A percentile compares a stretch with the other conserved stretches of the same genome.
Conservation (phyloP, 2,113 vertebrate genomes). For the Motacilla tschutschensis region DNA sequence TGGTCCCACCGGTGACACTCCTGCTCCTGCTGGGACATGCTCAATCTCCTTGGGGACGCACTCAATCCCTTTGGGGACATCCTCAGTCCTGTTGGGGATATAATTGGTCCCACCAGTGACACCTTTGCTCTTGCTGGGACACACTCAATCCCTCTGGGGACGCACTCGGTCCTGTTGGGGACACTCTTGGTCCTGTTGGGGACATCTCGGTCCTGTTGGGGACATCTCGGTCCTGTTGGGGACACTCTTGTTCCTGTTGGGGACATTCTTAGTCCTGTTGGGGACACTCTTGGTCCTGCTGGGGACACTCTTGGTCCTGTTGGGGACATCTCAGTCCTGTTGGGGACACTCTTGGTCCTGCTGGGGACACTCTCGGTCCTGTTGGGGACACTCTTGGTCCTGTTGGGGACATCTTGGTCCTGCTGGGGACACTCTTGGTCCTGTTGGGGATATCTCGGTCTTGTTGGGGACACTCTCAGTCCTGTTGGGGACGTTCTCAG, state of each 20-base stretch:
- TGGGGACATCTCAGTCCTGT: too few species aligned
- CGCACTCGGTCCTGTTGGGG: fast-evolving
- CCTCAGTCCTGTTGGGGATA: too few species aligned
- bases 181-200: fast-evolving
- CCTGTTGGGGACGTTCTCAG: fast-evolving
- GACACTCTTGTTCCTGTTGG: fast-evolving
- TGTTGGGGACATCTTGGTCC: background rate
- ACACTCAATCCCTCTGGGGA: fast-evolving
- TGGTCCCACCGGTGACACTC: background rate
- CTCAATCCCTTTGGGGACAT: fast-evolving
- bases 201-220: background rate
- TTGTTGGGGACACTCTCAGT: background rate
- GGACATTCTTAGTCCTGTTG: fast-evolving
- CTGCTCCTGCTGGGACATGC: background rate
- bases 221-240: too few species aligned
- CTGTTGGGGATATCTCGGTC: fast-evolving
- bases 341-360: too few species aligned
- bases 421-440: fast-evolving
- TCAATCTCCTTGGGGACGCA: fast-evolving
- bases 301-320: fast-evolving
- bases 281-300: fast-evolving
- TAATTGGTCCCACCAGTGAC: too few species aligned
- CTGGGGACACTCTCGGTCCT: fast-evolving
- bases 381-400: too few species aligned
- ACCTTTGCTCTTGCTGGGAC: too few species aligned